These are phyloP conservation scores for Candoia aspera DNA, from an alignment of 2,113 vertebrate species.

Conservation along the genomic window DNA sequence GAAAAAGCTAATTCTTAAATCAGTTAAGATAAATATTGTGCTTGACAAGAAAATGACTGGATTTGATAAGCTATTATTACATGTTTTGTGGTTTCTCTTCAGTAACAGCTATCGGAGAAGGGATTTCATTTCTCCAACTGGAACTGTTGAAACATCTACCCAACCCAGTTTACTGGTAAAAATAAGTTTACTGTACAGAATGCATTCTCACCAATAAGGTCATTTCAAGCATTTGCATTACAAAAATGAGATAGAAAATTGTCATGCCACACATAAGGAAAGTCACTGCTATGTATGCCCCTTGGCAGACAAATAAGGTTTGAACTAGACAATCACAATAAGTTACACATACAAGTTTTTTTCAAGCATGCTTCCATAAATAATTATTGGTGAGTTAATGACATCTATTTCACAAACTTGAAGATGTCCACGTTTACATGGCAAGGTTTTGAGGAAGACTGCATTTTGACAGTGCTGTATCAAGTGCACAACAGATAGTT, in stretches of 20 bases:
- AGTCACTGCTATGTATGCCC: conserved; percentile 26
- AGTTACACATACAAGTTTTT: conserved; percentile 70
- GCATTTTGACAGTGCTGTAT: conserved; percentile 3
- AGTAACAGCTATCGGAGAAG: not conserved
- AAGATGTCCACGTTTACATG: not conserved
- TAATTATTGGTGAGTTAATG: conserved; percentile 52
- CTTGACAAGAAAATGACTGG: not conserved
- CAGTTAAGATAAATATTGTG: not conserved
- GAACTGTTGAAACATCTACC: not conserved
- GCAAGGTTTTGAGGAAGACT: not conserved
- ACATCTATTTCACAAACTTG: not conserved
- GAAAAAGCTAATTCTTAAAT: not conserved
- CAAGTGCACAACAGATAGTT: conserved; percentile 11
- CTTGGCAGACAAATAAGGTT: conserved; percentile 43
- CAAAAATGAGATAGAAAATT: conserved; percentile 67
- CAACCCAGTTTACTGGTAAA: conserved; percentile 75
- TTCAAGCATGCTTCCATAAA: conserved; percentile 64
- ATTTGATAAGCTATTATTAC: not conserved
- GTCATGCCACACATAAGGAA: conserved; percentile 62
- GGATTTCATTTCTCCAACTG: not conserved
- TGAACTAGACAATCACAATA: conserved; percentile 59
- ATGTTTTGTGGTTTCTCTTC: not conserved
- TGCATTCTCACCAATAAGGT: conserved; percentile 59
- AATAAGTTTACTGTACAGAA: conserved; percentile 72
- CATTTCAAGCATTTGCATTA: conserved; percentile 64